Conservation (phyloP, 2,797 vertebrate species). For the Chaunax sp. region DNA sequence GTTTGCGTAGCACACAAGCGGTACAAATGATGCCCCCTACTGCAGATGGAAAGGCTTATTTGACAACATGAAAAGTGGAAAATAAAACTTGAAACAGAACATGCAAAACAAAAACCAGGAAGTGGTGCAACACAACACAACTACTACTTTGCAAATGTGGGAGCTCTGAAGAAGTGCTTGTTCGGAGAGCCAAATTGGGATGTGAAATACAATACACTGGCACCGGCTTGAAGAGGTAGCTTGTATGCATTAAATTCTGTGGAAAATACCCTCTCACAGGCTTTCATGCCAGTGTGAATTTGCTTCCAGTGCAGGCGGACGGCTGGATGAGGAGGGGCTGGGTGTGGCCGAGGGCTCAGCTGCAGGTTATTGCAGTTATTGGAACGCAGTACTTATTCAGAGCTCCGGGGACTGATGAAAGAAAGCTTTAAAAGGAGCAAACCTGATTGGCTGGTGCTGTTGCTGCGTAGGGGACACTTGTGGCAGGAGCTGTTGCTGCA, state of each 20-base stretch:
- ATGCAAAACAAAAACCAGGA: slow-evolving; percentile 83
- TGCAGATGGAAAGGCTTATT: slow-evolving; percentile 68
- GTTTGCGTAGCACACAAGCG: slow-evolving; percentile 67
- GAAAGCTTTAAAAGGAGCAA: slow-evolving; percentile 99
- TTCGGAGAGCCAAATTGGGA: slow-evolving; percentile 18
- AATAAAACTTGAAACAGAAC: slow-evolving; percentile 78
- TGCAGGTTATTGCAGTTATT: slow-evolving; percentile 89
- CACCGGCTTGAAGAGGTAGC: slow-evolving; percentile 13
- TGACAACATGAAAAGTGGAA: slow-evolving; percentile 63
- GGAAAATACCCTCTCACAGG: slow-evolving; percentile 38
- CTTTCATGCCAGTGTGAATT: slow-evolving; percentile 38
- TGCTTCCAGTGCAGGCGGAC: slow-evolving; percentile 17
- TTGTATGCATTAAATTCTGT: slow-evolving; percentile 15
- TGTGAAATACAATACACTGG: neutral
- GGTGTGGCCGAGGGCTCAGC: slow-evolving; percentile 78
- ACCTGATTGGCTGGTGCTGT: slow-evolving; percentile 99
- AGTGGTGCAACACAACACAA: slow-evolving; percentile 96
- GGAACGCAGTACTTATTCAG: slow-evolving; percentile 92
- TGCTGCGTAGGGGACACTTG: slow-evolving; percentile 99
- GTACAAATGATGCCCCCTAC: slow-evolving; percentile 61
- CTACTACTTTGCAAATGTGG: slow-evolving; percentile 96
- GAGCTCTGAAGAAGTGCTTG: slow-evolving; percentile 98
- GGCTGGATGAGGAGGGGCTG: slow-evolving; percentile 29
- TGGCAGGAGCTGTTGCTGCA: slow-evolving; percentile 99
- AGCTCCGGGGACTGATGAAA: slow-evolving; percentile 97